A percentile compares a stretch with the other conserved stretches of the same genome.
phyloP scores from a whole-genome alignment of 2,797 vertebrate genomes.

The Leuciscus waleckii region DNA sequence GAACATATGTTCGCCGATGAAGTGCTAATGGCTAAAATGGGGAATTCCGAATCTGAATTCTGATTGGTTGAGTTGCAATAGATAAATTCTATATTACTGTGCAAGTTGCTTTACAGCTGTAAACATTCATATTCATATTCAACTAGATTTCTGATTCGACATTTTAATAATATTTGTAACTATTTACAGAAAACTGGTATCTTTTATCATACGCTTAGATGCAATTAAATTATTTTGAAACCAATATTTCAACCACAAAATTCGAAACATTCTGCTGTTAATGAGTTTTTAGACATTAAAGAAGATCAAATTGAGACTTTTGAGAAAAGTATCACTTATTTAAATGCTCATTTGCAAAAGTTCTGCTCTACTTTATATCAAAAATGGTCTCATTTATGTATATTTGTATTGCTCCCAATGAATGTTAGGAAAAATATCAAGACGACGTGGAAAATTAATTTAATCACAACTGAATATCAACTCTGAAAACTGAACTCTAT shows the following conservation, averaged over 20 bases:
- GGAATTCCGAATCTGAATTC: not conserved
- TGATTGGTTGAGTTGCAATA: not conserved
- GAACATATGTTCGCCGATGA: not conserved
- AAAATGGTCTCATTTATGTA: not conserved
- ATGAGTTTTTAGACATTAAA: not conserved
- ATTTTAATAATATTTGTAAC: not conserved
- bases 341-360: not conserved
- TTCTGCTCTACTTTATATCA: not conserved
- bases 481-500: too few relatives aligned
- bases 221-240: not conserved
- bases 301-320: not conserved
- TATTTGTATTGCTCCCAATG: not conserved
- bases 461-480: not conserved
- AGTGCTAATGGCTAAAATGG: not conserved
- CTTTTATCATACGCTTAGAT: not conserved
- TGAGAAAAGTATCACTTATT: not conserved
- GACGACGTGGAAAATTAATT: not conserved
- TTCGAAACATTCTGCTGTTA: not conserved
- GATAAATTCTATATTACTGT: not conserved
- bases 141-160: not conserved
- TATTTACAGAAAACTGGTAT: not conserved
- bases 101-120: not conserved
- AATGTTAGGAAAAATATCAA: not conserved
- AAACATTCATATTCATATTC: not conserved
- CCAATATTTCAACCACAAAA: not conserved